Base-by-base conservation (phyloP, 2,113 vertebrate species). In the Andinoacara biseriatus region DNA sequence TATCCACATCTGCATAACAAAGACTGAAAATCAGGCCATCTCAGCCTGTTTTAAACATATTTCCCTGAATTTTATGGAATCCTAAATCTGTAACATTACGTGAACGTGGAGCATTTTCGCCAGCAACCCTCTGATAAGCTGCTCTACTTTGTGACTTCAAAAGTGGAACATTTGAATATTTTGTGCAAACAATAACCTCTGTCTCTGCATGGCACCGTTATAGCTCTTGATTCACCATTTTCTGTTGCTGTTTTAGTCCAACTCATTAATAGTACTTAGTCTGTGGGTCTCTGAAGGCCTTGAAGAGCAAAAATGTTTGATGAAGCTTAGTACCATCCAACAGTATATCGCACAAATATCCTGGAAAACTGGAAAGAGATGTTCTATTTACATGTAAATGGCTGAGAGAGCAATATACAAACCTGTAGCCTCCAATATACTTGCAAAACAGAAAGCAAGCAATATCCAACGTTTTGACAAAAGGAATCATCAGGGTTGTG, bases 301-400 rank as follows among this genome's bases (percentile, higher is more conserved):
- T 18, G 8, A 52, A 61, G 15, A 43, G 11, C 26, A 43, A 69
- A 62, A 81, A 56, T n/a, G 4, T 59, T 62, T 67, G 40, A 56
- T 61, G 5, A 56, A 58, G 24, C 24, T 46, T 35, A 4, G 2
- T 22, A 29, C 8, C 58, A 80, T 57, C 46, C 10, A 2, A 10
- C 60, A 52, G 69, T 8, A 33, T 56, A 22, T 3, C 10, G 43
- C 38, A n/a, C 35, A 69, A 72, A 58, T 43, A 74, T 49, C 22
- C 11, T 22, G 4, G 11, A 2, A 54, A 24, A 43, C 2, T 35
- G 74, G 43, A 4, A 75, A 26, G 14, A 75, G 78, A 67, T 58
- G 18, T 43, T 76, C 18, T 3, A 77, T 84, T 84, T 82, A 29
- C 7, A 81, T 86, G 15, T 65, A 78, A 85, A 90, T 83, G n/a